phyloP scores from a whole-genome alignment of 64 coral and sea anemone species.

The Pocillopora verrucosa region DNA sequence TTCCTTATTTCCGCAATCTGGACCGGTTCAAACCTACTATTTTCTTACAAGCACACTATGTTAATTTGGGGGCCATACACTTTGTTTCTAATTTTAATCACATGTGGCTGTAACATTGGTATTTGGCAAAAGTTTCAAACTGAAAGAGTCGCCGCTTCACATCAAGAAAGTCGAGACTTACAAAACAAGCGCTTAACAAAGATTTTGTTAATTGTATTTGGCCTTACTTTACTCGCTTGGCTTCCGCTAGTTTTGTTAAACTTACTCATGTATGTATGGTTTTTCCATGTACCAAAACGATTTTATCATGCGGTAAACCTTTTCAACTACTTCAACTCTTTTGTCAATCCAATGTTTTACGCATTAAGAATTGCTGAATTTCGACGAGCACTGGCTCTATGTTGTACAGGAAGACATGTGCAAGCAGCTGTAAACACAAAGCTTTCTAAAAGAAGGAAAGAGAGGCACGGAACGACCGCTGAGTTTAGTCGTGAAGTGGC shows the following conservation, averaged over 20 bases:
- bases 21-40: not conserved
- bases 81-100: not conserved
- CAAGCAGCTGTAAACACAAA: no score
- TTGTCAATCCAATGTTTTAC: not conserved
- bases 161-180: not conserved
- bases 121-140: slow-evolving; percentile 1
- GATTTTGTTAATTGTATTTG: not conserved
- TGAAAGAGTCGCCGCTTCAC: not conserved
- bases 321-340: not conserved
- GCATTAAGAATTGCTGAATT: not conserved
- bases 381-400: not conserved
- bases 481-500: no score
- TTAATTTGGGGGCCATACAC: not conserved
- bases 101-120: not conserved
- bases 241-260: not conserved
- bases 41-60: not conserved
- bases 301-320: not conserved
- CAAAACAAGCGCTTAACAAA: no score
- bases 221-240: not conserved
- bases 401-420: not conserved
- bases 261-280: not conserved
- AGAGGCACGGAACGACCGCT: no score
- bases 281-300: not conserved
- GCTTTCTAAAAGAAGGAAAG: not conserved
- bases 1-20: not conserved